phyloP scores from a whole-genome alignment of 2,888 invertebrate genomes.

The Eilema depressum region DNA sequence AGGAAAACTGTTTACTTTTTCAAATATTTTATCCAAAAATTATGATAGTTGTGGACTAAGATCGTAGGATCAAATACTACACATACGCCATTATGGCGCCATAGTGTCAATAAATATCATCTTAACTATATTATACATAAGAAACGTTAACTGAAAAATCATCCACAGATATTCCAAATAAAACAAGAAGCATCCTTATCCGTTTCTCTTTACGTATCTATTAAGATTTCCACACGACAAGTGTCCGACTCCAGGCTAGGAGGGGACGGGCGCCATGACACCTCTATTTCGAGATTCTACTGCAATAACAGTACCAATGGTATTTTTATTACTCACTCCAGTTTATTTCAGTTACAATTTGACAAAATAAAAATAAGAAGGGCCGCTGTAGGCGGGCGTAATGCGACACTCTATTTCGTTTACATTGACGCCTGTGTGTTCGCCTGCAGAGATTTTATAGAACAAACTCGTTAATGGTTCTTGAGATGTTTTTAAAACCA shows the following conservation, averaged over 20 bases:
- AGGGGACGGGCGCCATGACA: slow-evolving; percentile 64
- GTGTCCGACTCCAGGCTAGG: slow-evolving; percentile 46
- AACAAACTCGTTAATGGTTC: slow-evolving; percentile 58
- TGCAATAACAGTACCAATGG: slow-evolving; percentile 85
- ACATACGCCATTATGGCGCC: not conserved
- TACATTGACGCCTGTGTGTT: slow-evolving; percentile 54
- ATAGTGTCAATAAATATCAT: not conserved
- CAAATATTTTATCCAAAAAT: not conserved
- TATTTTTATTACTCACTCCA: slow-evolving; percentile 84
- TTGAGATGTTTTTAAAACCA: slow-evolving; percentile 65
- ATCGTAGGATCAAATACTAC: not conserved
- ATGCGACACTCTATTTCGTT: slow-evolving; percentile 65
- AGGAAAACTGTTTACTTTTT: not conserved
- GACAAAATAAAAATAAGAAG: slow-evolving; percentile 86
- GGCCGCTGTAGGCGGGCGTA: slow-evolving; percentile 64
- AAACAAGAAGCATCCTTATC: slow-evolving; percentile 44
- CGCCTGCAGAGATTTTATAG: not conserved
- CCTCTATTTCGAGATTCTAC: slow-evolving; percentile 74
- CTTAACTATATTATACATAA: not conserved
- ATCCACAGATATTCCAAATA: slow-evolving; percentile 21
- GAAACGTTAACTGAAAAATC: slow-evolving; percentile 1
- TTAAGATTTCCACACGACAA: slow-evolving; percentile 56
- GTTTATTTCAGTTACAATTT: slow-evolving; percentile 87
- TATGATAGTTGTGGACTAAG: not conserved
- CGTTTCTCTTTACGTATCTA: slow-evolving; percentile 52